Conservation (phyloP, 1,140 invertebrate species). For the Lepidostoma basale region DNA sequence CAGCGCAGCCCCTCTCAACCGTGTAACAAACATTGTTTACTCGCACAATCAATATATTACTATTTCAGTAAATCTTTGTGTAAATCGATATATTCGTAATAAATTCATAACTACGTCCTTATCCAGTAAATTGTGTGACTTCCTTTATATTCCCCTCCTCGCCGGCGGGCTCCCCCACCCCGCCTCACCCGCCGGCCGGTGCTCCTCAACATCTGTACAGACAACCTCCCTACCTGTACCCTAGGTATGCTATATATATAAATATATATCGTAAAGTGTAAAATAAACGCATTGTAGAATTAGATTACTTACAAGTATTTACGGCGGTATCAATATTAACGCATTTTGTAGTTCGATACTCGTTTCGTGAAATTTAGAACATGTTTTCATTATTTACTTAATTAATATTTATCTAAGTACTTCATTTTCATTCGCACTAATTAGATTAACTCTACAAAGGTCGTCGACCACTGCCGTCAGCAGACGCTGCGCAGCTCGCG, state of each 20-base stretch:
- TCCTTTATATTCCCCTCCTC: too few species aligned
- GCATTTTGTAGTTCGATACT: conserved; percentile 41
- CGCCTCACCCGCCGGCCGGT: too few species aligned
- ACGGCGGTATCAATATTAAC: conserved; percentile 35
- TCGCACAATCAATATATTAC: conserved; percentile 30
- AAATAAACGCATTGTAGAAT: conserved; percentile 36
- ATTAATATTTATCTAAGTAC: conserved; percentile 34
- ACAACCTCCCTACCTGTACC: too few species aligned
- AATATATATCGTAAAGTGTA: conserved; percentile 23
- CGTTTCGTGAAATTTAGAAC: conserved; percentile 42
- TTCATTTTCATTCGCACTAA: conserved; percentile 35
- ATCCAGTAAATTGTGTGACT: conserved; percentile 35
- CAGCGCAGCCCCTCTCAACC: conserved; percentile 22
- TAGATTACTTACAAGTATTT: conserved; percentile 35
- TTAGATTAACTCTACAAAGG: conserved; percentile 28
- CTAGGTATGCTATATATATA: conserved; percentile 7
- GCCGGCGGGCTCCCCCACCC: too few species aligned
- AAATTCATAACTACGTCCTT: conserved; percentile 39
- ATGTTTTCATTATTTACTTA: conserved; percentile 43
- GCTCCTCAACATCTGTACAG: too few species aligned
- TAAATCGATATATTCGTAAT: conserved; percentile 40
- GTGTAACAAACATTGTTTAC: conserved; percentile 22
- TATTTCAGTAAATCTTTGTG: conserved; percentile 35
- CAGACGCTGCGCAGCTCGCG: conserved; percentile 78
- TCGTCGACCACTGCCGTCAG: conserved; percentile 54